Conservation (phyloP, 2,797 vertebrate species). For the Staurois parvus region DNA sequence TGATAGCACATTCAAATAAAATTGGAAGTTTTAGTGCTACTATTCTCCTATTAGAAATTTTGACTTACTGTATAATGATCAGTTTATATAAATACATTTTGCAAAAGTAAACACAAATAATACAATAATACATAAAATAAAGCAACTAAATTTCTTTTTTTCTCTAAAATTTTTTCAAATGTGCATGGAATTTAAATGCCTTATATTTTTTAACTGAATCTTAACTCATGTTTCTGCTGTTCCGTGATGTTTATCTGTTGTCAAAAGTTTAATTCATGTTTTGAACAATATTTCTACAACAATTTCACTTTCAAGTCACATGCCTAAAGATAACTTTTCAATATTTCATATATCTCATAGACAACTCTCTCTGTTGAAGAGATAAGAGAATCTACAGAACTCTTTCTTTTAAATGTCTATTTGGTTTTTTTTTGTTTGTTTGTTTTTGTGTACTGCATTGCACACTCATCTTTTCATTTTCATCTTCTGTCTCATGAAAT, state of each 20-base stretch:
- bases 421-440: conserved; percentile 6
- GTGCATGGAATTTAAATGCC: not conserved
- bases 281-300: not conserved
- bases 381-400: conserved; percentile 21
- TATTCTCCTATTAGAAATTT: no score
- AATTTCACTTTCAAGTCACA: conserved; percentile 8
- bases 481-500: conserved; percentile 49
- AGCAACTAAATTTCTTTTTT: not conserved
- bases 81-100: no score
- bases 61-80: no score
- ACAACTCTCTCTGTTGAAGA: not conserved
- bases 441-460: conserved; percentile 24
- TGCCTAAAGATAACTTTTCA: conserved; percentile 21
- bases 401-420: conserved; percentile 27
- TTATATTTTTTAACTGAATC: not conserved
- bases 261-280: conserved; percentile 11
- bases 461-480: conserved; percentile 36
- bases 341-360: not conserved
- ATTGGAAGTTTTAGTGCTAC: no score
- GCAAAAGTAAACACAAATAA: no score
- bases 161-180: not conserved
- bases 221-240: conserved; percentile 1
- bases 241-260: conserved; percentile 18
- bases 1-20: no score
- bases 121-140: no score